Conservation (phyloP, 2,797 vertebrate species). For the Siniperca scherzeri region DNA sequence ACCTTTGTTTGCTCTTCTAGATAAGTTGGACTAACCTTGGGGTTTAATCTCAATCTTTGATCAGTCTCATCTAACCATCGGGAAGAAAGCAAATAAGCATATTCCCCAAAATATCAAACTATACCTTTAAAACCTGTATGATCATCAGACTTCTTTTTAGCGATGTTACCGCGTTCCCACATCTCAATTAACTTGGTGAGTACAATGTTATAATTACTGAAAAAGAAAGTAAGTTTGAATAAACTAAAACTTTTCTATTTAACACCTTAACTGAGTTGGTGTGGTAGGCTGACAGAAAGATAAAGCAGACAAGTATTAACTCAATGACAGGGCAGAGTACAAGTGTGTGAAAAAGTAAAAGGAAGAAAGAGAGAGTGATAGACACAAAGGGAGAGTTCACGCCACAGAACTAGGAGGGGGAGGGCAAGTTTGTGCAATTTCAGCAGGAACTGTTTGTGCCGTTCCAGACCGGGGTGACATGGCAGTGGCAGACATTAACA, state of each 20-base stretch:
- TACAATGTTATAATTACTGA: neutral
- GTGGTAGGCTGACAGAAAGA: slow-evolving; percentile 1
- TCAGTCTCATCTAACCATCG: neutral
- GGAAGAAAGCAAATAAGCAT: neutral
- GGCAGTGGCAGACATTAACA: slow-evolving; percentile 54
- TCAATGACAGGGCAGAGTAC: slow-evolving; percentile 4
- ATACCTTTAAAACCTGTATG: neutral
- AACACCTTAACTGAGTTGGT: slow-evolving; percentile 3
- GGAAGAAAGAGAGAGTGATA: slow-evolving; percentile 14
- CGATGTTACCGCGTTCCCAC: neutral
- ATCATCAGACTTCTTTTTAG: neutral
- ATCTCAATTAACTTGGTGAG: neutral
- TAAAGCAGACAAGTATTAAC: slow-evolving; percentile 3
- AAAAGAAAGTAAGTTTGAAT: neutral
- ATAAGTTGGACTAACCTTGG: too few relatives aligned
- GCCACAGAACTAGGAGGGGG: slow-evolving; percentile 9
- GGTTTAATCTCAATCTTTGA: neutral
- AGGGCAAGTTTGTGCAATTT: slow-evolving; percentile 61
- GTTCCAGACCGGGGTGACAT: slow-evolving; percentile 57
- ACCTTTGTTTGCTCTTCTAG: neutral
- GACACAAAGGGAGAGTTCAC: slow-evolving; percentile 10
- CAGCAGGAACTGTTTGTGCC: slow-evolving; percentile 73
- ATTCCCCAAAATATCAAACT: neutral
- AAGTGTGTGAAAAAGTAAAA: slow-evolving; percentile 10
- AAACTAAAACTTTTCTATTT: neutral